Conservation (phyloP, 2,888 invertebrate genomes). For the Drosophila multiciliata region DNA sequence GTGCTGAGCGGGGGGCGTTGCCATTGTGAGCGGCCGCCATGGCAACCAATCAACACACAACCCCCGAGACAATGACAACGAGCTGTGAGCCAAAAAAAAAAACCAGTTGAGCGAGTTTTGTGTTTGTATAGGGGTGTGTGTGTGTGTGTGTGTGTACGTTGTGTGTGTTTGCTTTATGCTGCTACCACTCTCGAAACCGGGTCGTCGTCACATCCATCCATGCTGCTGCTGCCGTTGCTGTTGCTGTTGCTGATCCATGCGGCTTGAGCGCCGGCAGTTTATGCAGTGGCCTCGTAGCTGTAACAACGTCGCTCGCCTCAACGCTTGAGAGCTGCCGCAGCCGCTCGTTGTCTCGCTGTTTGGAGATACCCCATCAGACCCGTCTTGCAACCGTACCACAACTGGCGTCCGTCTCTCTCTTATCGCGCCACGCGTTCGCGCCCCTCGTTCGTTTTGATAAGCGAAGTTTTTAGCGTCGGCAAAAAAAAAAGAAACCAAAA, state of each 20-base stretch:
- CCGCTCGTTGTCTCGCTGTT: constrained; percentile 27
- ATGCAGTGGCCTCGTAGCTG: constrained; percentile 77
- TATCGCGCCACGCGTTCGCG: constrained; percentile 67
- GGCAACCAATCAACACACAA: constrained; percentile 77
- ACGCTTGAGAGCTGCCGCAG: constrained; percentile 49
- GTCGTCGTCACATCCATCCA: constrained; percentile 53
- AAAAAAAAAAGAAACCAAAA: constrained; percentile 15
- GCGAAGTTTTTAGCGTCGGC: constrained; percentile 59
- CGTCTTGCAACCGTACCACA: constrained; percentile 14
- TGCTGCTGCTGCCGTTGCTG: constrained; percentile 43
- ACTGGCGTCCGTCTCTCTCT: constrained; percentile 49
- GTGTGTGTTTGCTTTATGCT: constrained; percentile 56
- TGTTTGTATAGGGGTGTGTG: constrained; percentile 1
- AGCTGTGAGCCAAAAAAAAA: constrained; percentile 51
- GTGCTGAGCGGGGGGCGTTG: constrained; percentile 65
- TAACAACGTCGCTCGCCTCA: constrained; percentile 73
- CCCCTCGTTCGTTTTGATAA: constrained; percentile 52
- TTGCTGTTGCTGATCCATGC: constrained; percentile 28
- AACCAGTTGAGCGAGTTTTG: constrained; percentile 76
- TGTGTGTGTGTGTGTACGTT: constrained; percentile 24
- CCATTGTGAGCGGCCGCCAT: constrained; percentile 54
- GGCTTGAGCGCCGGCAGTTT: constrained; percentile 71
- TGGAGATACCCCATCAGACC: constrained; percentile 2
- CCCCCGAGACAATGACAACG: constrained; percentile 41
- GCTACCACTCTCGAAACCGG: constrained; percentile 60